Evolutionary conservation across 2,888 invertebrate species (phyloP).

Genomic region (Phanerotoma sp.): DNA sequence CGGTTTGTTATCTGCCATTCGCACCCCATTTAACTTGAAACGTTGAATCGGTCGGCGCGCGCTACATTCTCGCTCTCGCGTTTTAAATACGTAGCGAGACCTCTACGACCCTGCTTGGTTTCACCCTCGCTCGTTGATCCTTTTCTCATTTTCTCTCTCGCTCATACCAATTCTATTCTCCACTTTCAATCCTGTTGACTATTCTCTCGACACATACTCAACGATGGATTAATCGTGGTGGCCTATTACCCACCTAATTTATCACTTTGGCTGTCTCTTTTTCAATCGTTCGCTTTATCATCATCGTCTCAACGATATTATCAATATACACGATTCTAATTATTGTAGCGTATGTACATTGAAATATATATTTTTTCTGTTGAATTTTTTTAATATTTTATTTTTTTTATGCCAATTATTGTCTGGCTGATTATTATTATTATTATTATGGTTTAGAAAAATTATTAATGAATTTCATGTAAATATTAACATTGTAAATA

Average conservation of each 20-base stretch:
- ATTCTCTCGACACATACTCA: conserved; percentile 33
- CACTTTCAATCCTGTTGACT: not conserved
- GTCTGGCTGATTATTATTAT: conserved; percentile 10
- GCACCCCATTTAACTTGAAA: conserved; percentile 59
- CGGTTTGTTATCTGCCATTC: conserved; percentile 59
- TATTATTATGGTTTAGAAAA: conserved; percentile 30
- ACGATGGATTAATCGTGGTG: conserved; percentile 49
- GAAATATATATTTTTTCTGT: not conserved
- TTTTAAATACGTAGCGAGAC: conserved; percentile 54
- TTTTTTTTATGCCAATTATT: conserved; percentile 35
- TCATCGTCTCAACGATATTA: not conserved
- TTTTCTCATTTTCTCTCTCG: conserved; percentile 1
- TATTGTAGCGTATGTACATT: conserved; percentile 1
- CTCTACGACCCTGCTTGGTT: conserved; percentile 33
- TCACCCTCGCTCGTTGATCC: conserved; percentile 23
- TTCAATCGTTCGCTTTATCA: not conserved
- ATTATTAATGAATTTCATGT: conserved; percentile 46
- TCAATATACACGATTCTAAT: not conserved
- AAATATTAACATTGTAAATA: conserved; percentile 53
- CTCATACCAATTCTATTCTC: not conserved
- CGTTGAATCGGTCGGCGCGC: conserved; percentile 53
- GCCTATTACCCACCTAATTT: conserved; percentile 6
- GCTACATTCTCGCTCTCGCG: conserved; percentile 39
- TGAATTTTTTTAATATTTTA: conserved; percentile 3
- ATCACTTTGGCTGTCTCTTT: not conserved